These are phyloP conservation scores for Sinocyclocheilus maitianheensis DNA, from an alignment of 2,113 vertebrate genomes.

Conservation along the genomic window DNA sequence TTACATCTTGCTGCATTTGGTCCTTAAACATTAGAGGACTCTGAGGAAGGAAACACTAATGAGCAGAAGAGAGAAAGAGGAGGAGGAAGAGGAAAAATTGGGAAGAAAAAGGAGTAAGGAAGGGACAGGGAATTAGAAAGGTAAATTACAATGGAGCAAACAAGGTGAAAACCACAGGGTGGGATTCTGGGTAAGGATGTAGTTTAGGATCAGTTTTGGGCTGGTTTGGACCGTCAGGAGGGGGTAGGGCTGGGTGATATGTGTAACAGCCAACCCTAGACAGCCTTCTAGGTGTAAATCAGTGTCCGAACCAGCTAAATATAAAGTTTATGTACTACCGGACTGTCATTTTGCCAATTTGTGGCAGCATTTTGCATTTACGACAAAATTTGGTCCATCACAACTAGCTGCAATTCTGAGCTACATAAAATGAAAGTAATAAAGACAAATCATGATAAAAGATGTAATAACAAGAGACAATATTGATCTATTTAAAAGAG, in stretches of 20 bases:
- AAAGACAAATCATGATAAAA: not conserved
- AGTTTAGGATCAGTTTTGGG: slow-evolving; percentile 14
- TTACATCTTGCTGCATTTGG: slow-evolving; percentile 99
- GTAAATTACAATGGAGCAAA: slow-evolving; percentile 59
- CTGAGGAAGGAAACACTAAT: slow-evolving; percentile 99
- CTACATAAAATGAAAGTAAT: slow-evolving; percentile 4
- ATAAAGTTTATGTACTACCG: not conserved
- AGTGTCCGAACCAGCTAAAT: not conserved
- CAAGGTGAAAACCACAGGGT: slow-evolving; percentile 69
- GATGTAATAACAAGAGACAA: not conserved
- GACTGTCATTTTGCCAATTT: not conserved
- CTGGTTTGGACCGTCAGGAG: slow-evolving; percentile 51
- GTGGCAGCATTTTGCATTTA: not conserved
- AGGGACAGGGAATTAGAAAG: slow-evolving; percentile 71
- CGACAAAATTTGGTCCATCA: not conserved
- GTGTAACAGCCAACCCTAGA: slow-evolving; percentile 31
- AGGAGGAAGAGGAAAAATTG: not conserved
- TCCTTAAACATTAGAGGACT: slow-evolving; percentile 99
- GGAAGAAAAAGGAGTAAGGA: slow-evolving; percentile 49
- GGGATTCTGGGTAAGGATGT: not conserved
- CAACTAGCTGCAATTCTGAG: not conserved
- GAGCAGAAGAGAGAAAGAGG: slow-evolving; percentile 75
- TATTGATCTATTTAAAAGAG: not conserved
- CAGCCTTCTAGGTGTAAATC: not conserved
- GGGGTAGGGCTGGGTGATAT: slow-evolving; percentile 54